phyloP scores from a whole-genome alignment of 2,113 vertebrate species.

The Motacilla alba region DNA sequence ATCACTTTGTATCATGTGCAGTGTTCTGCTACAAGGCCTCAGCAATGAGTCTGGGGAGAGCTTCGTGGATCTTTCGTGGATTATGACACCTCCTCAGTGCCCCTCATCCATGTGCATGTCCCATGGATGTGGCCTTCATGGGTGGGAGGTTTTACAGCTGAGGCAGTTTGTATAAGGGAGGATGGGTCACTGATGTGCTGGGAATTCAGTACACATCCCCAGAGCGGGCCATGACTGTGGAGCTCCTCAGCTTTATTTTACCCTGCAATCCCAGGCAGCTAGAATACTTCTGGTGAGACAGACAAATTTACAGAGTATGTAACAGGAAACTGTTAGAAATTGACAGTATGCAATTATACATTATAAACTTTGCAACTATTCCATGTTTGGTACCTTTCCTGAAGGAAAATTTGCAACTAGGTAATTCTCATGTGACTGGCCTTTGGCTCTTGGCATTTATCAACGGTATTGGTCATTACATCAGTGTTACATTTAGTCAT shows the following conservation, averaged over 20 bases:
- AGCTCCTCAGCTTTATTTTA: background rate
- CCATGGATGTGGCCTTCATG: background rate
- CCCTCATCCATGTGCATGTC: too few relatives aligned
- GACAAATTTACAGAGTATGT: background rate
- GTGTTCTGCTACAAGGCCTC: background rate
- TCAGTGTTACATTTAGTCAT: background rate
- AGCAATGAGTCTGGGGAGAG: background rate
- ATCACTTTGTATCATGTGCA: accelerated
- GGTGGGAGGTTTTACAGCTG: background rate
- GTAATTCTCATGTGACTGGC: background rate
- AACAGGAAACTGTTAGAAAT: background rate
- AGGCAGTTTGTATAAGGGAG: background rate
- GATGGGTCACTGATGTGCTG: background rate
- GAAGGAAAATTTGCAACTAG: background rate
- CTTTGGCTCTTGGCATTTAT: background rate
- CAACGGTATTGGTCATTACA: background rate
- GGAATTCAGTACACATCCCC: background rate
- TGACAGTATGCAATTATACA: background rate
- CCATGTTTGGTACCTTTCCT: background rate
- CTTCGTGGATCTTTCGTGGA: background rate
- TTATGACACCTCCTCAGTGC: background rate
- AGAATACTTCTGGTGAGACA: accelerated
- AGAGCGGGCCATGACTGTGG: accelerated
- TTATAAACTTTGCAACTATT: background rate
- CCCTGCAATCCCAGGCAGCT: background rate